A percentile compares a stretch with the other conserved stretches of the same genome.
Evolutionary conservation across 2,888 invertebrate genomes (phyloP).

Genomic region (Drosophila histrio): DNA sequence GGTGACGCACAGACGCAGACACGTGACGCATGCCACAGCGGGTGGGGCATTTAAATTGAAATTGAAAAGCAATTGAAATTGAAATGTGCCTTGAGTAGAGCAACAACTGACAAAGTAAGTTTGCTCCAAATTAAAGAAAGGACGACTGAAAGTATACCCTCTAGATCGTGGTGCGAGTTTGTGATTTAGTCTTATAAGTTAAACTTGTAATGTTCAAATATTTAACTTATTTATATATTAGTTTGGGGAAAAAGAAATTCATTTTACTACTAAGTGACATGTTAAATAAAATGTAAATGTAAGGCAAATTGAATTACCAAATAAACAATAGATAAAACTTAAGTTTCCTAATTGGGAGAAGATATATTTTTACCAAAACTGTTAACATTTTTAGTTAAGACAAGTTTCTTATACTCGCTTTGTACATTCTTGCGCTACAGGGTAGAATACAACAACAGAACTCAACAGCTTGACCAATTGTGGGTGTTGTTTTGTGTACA

Average conservation of each 20-base stretch:
- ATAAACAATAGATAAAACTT: too few species aligned
- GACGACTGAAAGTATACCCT: neutral
- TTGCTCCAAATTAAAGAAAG: neutral
- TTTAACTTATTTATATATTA: too few species aligned
- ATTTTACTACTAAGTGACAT: too few species aligned
- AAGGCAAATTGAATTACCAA: too few species aligned
- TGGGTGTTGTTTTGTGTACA: slow-evolving; percentile 20
- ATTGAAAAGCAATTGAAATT: slow-evolving; percentile 67
- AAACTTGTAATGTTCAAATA: too few species aligned
- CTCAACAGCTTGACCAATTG: slow-evolving; percentile 13
- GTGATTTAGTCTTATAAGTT: too few species aligned
- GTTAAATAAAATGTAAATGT: too few species aligned
- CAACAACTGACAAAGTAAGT: slow-evolving; percentile 10
- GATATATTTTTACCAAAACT: too few species aligned
- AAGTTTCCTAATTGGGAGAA: too few species aligned
- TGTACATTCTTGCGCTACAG: neutral
- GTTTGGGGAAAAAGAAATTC: too few species aligned
- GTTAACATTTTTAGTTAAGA: too few species aligned
- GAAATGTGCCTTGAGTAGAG: slow-evolving; percentile 42
- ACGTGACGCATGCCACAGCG: slow-evolving; percentile 61
- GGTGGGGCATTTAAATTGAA: slow-evolving; percentile 46
- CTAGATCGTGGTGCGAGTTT: too few species aligned
- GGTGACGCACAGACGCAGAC: slow-evolving; percentile 21
- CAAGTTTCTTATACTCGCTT: neutral
- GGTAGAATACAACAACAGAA: neutral